phyloP scores from a whole-genome alignment of 2,888 invertebrate species.

The Ormyrus rosae region DNA sequence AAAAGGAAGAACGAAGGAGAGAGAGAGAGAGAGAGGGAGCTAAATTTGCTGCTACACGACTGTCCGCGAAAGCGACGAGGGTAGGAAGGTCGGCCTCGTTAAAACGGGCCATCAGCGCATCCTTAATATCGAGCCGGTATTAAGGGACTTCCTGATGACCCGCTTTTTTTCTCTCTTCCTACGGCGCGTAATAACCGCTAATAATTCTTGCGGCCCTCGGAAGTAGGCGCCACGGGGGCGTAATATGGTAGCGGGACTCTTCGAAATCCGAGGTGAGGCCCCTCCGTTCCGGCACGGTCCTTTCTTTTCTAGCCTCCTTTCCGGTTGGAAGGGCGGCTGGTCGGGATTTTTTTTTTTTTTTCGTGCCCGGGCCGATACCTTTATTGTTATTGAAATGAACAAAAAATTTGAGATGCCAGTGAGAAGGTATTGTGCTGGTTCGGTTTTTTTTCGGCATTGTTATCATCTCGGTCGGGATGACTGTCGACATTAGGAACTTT shows the following conservation, averaged over 20 bases:
- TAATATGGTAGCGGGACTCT: not conserved
- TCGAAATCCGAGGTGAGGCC: too few species aligned
- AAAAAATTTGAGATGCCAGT: constrained; percentile 17
- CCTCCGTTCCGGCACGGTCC: not conserved
- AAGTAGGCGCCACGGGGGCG: constrained; percentile 39
- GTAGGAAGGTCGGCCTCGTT: constrained; percentile 52
- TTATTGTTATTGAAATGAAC: constrained; percentile 40
- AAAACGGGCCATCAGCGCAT: constrained; percentile 60
- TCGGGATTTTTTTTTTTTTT: constrained; percentile 6
- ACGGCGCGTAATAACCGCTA: constrained; percentile 64
- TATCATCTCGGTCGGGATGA: constrained; percentile 34
- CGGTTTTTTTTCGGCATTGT: constrained; percentile 10
- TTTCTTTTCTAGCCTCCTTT: not conserved
- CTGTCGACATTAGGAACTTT: constrained; percentile 30
- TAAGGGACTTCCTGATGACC: constrained; percentile 56
- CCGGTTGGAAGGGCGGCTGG: not conserved
- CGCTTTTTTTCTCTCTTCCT: constrained; percentile 12
- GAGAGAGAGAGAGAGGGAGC: not conserved
- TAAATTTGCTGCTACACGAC: constrained; percentile 3
- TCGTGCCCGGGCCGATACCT: constrained; percentile 6
- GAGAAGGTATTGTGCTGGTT: not conserved
- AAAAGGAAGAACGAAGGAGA: constrained; percentile 1
- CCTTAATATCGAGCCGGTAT: constrained; percentile 59
- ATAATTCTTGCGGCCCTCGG: constrained; percentile 61
- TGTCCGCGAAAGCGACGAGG: not conserved